These are phyloP conservation scores for Geophilus truncorum DNA, from an alignment of 2,888 invertebrate species.

Conservation along the genomic window DNA sequence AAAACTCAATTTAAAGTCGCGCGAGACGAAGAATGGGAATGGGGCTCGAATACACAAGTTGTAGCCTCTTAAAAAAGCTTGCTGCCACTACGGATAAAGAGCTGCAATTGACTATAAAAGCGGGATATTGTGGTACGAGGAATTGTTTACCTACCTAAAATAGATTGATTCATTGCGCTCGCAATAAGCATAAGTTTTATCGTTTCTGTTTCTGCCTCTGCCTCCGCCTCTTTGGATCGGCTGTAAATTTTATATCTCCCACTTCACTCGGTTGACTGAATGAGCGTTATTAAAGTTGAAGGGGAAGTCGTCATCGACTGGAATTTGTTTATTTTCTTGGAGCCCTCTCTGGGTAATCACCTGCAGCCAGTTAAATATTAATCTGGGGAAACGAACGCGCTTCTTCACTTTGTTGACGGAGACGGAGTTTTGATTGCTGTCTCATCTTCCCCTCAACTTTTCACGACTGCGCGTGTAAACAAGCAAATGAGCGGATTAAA, in stretches of 20 bases:
- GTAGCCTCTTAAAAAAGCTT: conserved; percentile 3
- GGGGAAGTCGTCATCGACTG: neutral
- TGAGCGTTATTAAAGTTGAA: neutral
- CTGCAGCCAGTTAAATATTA: neutral
- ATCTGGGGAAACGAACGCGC: neutral
- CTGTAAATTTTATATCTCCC: neutral
- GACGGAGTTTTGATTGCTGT: neutral
- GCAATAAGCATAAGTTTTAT: conserved; percentile 24
- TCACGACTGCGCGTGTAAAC: neutral
- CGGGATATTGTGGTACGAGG: neutral
- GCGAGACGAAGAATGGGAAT: neutral
- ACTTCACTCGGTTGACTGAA: too few species aligned
- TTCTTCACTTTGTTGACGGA: neutral
- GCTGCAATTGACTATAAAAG: conserved; percentile 2
- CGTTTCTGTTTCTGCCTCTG: neutral
- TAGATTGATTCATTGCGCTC: conserved; percentile 16
- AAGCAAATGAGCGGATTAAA: conserved; percentile 10
- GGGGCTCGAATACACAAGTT: neutral
- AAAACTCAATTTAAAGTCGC: conserved; percentile 23
- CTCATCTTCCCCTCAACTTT: neutral
- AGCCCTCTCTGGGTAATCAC: too few species aligned
- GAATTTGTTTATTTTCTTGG: neutral
- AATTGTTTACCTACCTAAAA: neutral
- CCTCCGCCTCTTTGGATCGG: neutral
- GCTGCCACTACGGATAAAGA: conserved; percentile 5